Evolutionary conservation across 2,113 vertebrate species (phyloP).

Genomic region (Pterocles burchelli): DNA sequence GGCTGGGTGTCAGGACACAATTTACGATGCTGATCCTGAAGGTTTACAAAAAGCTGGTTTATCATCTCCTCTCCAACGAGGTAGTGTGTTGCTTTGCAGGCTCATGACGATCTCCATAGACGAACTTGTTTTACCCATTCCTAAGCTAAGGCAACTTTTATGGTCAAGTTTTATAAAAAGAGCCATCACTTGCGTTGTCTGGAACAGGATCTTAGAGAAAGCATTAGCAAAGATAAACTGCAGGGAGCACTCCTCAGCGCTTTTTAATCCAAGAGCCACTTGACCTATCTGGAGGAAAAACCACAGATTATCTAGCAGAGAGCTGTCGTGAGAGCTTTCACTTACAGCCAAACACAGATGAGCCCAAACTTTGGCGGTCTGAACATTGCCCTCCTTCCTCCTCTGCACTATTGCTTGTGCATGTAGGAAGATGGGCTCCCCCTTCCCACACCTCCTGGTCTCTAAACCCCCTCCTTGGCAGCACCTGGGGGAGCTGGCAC

Average conservation of each 20-base stretch:
- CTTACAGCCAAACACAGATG: background rate
- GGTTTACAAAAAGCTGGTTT: background rate
- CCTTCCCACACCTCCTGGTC: background rate
- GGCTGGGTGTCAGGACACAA: background rate
- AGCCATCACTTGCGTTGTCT: background rate
- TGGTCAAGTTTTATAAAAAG: background rate
- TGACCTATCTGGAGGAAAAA: background rate
- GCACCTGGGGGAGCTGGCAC: background rate
- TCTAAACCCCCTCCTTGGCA: fast-evolving
- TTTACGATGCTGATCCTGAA: background rate
- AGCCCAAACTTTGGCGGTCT: background rate
- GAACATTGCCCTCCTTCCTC: background rate
- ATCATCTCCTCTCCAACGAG: background rate
- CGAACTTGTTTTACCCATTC: background rate
- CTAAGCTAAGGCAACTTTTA: background rate
- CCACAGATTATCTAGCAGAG: background rate
- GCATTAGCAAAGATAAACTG: background rate
- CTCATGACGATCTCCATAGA: background rate
- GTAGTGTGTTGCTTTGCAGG: fast-evolving
- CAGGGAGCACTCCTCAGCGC: background rate
- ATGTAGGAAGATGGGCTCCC: background rate
- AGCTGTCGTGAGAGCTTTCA: background rate
- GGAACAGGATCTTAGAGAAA: background rate
- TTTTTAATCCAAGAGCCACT: background rate
- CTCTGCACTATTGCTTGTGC: background rate